phyloP scores from a whole-genome alignment of 2,113 vertebrate species.

The Boleophthalmus pectinirostris region DNA sequence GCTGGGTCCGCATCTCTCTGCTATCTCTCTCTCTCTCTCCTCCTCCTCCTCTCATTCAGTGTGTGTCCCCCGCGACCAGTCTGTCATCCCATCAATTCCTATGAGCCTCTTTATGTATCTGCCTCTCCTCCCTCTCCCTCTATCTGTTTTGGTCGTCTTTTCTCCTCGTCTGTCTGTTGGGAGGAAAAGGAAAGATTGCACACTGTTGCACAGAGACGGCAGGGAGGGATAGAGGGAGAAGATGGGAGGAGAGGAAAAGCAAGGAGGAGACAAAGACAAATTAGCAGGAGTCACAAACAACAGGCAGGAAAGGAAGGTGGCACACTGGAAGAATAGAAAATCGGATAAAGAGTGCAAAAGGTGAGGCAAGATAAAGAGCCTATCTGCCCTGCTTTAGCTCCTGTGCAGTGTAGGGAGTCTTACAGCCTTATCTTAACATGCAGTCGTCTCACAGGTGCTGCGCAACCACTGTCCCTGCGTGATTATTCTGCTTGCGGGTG shows the following conservation, averaged over 20 bases:
- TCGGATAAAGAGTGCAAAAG: conserved; percentile 48
- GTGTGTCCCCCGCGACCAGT: conserved; percentile 44
- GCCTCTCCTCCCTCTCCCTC: conserved; percentile 36
- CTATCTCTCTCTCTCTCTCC: conserved; percentile 37
- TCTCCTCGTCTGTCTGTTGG: conserved; percentile 58
- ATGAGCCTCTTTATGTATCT: conserved; percentile 59
- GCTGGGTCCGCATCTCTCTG: conserved; percentile 50
- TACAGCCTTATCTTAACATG: conserved; percentile 46
- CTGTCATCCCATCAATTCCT: conserved; percentile 68
- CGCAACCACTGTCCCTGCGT: conserved; percentile 16
- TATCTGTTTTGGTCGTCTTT: conserved; percentile 46
- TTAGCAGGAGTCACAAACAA: conserved; percentile 26
- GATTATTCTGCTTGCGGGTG: conserved; percentile 34
- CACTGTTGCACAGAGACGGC: conserved; percentile 61
- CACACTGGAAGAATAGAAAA: conserved; percentile 16
- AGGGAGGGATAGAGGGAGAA: background rate
- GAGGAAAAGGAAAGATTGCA: conserved; percentile 51
- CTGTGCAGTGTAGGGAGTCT: conserved; percentile 41
- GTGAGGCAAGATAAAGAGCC: conserved; percentile 51
- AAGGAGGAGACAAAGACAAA: conserved; percentile 27
- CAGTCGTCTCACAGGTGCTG: conserved; percentile 42
- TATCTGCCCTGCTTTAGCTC: conserved; percentile 49
- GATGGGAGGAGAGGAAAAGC: conserved; percentile 1
- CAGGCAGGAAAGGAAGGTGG: conserved; percentile 12
- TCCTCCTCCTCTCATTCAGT: conserved; percentile 9